A percentile compares a stretch with the other conserved stretches of the same genome.
These are phyloP conservation scores for Nycticorax nycticorax DNA, from an alignment of 2,113 vertebrate genomes.

Conservation along the genomic window DNA sequence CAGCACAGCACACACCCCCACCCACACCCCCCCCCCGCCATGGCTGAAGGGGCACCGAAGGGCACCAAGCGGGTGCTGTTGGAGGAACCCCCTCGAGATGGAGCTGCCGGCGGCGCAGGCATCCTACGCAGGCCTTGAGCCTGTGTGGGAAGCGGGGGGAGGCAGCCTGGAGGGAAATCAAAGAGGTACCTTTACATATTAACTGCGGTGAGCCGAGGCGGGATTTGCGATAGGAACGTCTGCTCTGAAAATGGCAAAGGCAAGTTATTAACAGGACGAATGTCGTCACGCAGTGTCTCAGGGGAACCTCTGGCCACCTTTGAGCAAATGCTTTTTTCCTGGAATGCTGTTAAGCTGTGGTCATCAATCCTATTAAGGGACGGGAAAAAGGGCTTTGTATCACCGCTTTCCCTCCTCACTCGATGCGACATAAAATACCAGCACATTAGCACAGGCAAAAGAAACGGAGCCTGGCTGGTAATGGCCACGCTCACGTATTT, in stretches of 20 bases:
- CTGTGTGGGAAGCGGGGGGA: not conserved
- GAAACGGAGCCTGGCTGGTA: not conserved
- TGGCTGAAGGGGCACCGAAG: not conserved
- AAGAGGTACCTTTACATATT: not conserved
- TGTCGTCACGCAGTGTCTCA: not conserved
- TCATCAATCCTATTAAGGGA: conserved; percentile 1
- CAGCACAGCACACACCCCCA: not conserved
- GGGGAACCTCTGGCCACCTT: not conserved
- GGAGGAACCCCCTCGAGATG: not conserved
- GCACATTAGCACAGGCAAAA: not conserved
- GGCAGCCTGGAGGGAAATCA: not conserved
- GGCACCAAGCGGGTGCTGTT: not conserved
- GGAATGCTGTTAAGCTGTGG: not conserved
- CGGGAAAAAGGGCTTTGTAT: not conserved
- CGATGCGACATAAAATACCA: not conserved
- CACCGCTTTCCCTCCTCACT: not conserved
- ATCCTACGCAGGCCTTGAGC: not conserved
- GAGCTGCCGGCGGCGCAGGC: rapidly evolving
- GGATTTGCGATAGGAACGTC: not conserved
- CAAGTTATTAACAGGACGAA: not conserved
- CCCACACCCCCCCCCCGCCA: not conserved
- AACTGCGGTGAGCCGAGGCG: not conserved
- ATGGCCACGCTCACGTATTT: not conserved
- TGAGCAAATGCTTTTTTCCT: not conserved
- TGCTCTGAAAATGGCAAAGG: not conserved